Evolutionary conservation across 2,113 vertebrate genomes (phyloP).

Genomic region (Myrmophylax atrothorax): DNA sequence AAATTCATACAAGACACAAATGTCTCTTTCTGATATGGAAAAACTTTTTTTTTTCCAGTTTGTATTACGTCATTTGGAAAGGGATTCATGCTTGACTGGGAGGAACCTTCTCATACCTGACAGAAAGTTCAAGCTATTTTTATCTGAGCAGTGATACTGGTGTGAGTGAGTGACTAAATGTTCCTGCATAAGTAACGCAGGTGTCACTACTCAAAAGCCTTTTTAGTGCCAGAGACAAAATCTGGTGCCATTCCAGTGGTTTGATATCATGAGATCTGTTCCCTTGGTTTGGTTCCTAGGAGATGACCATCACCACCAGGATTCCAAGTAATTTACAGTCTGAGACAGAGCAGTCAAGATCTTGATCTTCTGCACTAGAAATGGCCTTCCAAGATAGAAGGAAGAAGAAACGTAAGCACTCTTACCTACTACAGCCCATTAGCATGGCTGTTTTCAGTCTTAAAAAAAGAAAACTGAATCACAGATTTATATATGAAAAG

Average conservation of each 20-base stretch:
- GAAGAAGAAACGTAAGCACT: neutral
- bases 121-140: slow-evolving; percentile 37
- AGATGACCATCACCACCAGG: neutral
- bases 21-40: slow-evolving; percentile 31
- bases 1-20: neutral
- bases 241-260: neutral
- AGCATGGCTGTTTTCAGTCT: neutral
- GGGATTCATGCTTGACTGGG: slow-evolving; percentile 61
- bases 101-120: slow-evolving; percentile 24
- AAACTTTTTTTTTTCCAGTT: neutral
- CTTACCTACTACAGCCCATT: neutral
- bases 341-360: neutral
- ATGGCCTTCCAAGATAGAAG: neutral
- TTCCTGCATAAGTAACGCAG: neutral
- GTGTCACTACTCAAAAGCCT: neutral
- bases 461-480: neutral
- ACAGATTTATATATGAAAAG: neutral
- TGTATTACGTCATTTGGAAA: slow-evolving; percentile 37
- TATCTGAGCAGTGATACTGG: neutral
- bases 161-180: neutral
- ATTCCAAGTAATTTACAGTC: neutral
- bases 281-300: neutral
- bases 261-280: neutral
- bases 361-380: neutral
- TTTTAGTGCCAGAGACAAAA: neutral